phyloP scores from a whole-genome alignment of 1,140 invertebrate genomes.

The Trichogramma pretiosum region DNA sequence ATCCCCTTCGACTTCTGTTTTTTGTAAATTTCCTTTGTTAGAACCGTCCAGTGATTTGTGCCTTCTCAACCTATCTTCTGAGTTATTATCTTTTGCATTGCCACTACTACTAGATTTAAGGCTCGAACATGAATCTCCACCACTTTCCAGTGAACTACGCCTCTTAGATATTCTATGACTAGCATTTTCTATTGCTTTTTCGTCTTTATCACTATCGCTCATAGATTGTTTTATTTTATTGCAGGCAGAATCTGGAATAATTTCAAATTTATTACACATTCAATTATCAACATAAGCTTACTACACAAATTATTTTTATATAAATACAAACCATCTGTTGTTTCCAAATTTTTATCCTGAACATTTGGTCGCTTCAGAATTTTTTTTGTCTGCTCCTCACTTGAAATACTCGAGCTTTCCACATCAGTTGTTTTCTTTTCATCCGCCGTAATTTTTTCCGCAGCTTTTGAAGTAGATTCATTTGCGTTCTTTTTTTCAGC shows the following conservation, averaged over 20 bases:
- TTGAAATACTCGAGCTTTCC: not conserved
- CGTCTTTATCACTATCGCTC: not conserved
- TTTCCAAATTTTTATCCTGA: too few species aligned
- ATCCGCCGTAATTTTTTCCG: not conserved
- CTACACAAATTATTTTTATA: too few species aligned
- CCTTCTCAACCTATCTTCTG: conserved; percentile 43
- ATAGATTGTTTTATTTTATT: conserved; percentile 10
- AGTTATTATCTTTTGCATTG: conserved; percentile 23
- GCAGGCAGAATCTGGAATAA: too few species aligned
- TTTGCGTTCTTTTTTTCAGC: conserved; percentile 36
- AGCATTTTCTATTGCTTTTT: too few species aligned
- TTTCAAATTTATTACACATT: conserved; percentile 5
- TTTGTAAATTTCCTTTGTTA: conserved; percentile 47
- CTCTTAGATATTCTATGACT: conserved; percentile 38
- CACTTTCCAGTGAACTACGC: conserved; percentile 50
- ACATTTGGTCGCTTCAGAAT: too few species aligned
- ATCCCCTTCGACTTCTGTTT: conserved; percentile 43
- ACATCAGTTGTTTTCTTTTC: not conserved
- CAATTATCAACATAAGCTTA: not conserved
- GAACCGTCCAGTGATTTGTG: conserved; percentile 54
- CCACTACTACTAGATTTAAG: conserved; percentile 17
- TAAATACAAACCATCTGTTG: too few species aligned
- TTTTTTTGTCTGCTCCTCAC: not conserved
- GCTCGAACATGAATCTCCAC: conserved; percentile 38
- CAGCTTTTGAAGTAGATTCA: conserved; percentile 19